Base-by-base conservation (phyloP, 2,888 invertebrate genomes). In the Ophioninae sp. region DNA sequence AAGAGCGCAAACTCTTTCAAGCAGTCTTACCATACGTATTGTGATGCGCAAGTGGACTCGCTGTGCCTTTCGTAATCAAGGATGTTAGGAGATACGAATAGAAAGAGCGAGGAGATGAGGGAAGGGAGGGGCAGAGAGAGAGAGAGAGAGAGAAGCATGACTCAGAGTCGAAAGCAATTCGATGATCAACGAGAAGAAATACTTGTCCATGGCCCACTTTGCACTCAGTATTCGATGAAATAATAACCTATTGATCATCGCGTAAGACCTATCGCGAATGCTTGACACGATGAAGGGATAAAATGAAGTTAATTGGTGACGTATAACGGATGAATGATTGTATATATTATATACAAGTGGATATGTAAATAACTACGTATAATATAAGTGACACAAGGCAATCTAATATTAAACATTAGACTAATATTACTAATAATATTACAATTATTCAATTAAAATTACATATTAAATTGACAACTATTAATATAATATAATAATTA, bases 61-160 rank as follows among this genome's bases (percentile, higher is more conserved):
- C 72, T 59, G 65, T 70, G 59, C 44, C 56, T 83, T 80, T 70
- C 73, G 76, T 56, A 76, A 80, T 62, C 20, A 62, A 76, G 79
- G 76, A 83, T 76, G 68, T 57, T 50, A 83, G 76, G 83, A 75
- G 79, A 79, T 83, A 87, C 79, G 62, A 67, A 81, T 30, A 56
- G 64, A 82, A 57, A 69, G 77, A 56, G 73, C 21, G 81, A 69
- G 67, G 20, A 81, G 79, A 78, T 73, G 82, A 72, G 72, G 74
- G 73, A 79, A 74, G 74, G 82, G 79, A 78, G 76, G 82, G 72
- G 72, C 74, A 75, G 79, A 77, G 74, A 70, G 23, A 37, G 67
- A 61, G 75, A 23, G 74, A 82, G 73, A 70, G 17, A 83, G 77
- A 79, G 78, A 83, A 69, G 73, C 44, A 44, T 64, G 73, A 79